These are phyloP conservation scores for Drosophila truncata DNA, from an alignment of 1,140 invertebrate species.

Conservation along the genomic window DNA sequence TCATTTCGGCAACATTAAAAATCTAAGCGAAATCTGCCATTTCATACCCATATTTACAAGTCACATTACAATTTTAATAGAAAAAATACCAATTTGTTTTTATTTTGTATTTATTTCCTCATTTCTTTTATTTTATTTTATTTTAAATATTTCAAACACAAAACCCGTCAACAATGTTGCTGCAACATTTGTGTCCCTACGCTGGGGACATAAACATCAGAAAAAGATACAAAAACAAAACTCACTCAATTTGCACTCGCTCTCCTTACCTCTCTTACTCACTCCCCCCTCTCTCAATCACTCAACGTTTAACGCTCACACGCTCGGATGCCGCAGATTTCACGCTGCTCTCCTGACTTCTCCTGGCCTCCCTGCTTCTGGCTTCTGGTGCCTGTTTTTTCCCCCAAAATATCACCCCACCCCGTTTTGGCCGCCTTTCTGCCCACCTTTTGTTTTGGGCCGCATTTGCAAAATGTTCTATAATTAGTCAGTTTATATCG, in stretches of 20 bases:
- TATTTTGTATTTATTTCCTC: neutral
- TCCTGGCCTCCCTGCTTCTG: neutral
- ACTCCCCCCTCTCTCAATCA: neutral
- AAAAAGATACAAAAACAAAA: constrained; percentile 5
- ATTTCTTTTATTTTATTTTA: neutral
- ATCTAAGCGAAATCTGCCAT: neutral
- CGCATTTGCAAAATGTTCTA: constrained; percentile 49
- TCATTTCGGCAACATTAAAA: constrained; percentile 1
- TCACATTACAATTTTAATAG: neutral
- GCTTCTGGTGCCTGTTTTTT: neutral
- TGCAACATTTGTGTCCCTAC: constrained; percentile 28
- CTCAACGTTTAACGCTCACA: neutral
- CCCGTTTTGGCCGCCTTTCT: constrained; percentile 5
- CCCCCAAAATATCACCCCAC: neutral
- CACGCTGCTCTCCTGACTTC: neutral
- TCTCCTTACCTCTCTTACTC: neutral
- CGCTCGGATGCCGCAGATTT: neutral
- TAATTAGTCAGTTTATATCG: constrained; percentile 64
- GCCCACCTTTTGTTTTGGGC: constrained; percentile 32
- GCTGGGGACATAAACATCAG: neutral
- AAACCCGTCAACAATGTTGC: constrained; percentile 18
- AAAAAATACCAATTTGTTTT: accelerated
- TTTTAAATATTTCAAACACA: neutral
- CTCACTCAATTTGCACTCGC: constrained; percentile 13
- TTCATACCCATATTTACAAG: neutral